Conservation (phyloP, 2,113 vertebrate genomes). For the Lampris incognitus region DNA sequence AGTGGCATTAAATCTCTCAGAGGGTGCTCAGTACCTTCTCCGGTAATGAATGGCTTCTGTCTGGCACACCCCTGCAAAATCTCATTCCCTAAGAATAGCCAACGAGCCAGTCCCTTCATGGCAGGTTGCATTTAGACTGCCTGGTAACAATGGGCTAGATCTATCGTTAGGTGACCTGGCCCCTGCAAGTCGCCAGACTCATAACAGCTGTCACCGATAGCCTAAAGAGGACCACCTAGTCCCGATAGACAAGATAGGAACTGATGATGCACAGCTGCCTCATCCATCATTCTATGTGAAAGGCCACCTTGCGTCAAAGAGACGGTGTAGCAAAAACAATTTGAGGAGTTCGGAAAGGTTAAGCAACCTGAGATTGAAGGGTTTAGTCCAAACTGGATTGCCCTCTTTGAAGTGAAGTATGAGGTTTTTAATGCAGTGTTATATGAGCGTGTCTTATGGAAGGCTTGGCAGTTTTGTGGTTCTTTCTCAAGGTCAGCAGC, state of each 20-base stretch:
- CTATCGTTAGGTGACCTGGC: conserved; percentile 18
- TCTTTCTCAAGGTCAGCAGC: neutral
- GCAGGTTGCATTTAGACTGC: conserved; percentile 31
- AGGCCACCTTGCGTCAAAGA: conserved; percentile 12
- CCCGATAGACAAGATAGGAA: conserved; percentile 27
- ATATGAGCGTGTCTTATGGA: neutral
- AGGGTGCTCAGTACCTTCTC: neutral
- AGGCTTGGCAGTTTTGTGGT: neutral
- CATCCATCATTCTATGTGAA: conserved; percentile 1
- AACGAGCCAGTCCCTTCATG: neutral
- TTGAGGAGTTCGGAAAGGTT: conserved; percentile 21
- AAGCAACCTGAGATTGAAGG: neutral
- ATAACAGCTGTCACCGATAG: conserved; percentile 27
- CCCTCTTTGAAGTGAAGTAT: neutral
- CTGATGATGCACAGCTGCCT: conserved; percentile 29
- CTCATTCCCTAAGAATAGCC: conserved; percentile 16
- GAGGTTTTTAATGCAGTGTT: conserved; percentile 7
- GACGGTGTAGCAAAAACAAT: conserved; percentile 6
- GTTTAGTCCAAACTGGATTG: neutral
- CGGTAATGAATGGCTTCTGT: conserved; percentile 38
- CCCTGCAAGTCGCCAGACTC: conserved; percentile 26
- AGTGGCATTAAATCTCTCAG: conserved; percentile 17
- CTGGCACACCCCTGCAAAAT: conserved; percentile 6
- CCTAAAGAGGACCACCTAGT: neutral
- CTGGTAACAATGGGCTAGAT: conserved; percentile 35